Percentiles rank a stretch among this genome's conserved stretches.
These are phyloP conservation scores for Drosophila paranaensis DNA, from an alignment of 2,888 invertebrate genomes.

Conservation along the genomic window DNA sequence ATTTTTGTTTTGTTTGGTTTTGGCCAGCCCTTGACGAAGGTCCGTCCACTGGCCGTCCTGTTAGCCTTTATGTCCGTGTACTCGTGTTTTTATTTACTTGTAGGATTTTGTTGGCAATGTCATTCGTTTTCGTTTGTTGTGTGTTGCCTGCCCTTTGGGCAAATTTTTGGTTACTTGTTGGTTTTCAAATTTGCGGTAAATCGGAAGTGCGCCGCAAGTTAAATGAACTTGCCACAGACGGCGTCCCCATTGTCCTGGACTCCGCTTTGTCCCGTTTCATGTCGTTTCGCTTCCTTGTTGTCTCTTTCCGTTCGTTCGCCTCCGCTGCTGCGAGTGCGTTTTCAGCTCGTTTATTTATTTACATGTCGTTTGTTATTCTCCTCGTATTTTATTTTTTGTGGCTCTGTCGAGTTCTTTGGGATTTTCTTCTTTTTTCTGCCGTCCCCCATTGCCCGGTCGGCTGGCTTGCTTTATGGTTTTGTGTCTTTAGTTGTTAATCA, in stretches of 20 bases:
- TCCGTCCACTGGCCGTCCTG: conserved; percentile 10
- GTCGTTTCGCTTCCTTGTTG: conserved; percentile 54
- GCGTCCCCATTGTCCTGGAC: conserved; percentile 57
- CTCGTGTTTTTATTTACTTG: conserved; percentile 65
- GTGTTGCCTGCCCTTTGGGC: conserved; percentile 64
- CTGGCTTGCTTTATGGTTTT: conserved; percentile 55
- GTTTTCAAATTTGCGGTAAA: conserved; percentile 79
- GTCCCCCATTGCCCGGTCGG: neutral
- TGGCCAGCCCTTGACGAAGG: conserved; percentile 35
- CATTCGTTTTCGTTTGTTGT: conserved; percentile 33
- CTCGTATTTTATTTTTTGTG: conserved; percentile 34
- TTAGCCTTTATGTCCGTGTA: conserved; percentile 46
- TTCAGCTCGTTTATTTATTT: conserved; percentile 69
- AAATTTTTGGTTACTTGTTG: conserved; percentile 78
- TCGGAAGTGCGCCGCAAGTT: conserved; percentile 79
- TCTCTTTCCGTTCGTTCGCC: conserved; percentile 63
- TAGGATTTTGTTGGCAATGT: conserved; percentile 55
- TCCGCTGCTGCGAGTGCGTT: conserved; percentile 23
- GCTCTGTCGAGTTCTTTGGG: conserved; percentile 21
- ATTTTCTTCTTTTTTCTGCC: conserved; percentile 1
- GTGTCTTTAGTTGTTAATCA: conserved; percentile 69
- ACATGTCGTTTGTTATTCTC: conserved; percentile 64
- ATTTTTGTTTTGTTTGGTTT: conserved; percentile 26
- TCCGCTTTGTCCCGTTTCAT: conserved; percentile 23
- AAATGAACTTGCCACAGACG: conserved; percentile 73